Evolutionary conservation across 2,888 invertebrate genomes (phyloP), one percentile per base, ranked within the genome.

Genomic region (Callinectes sapidus): DNA sequence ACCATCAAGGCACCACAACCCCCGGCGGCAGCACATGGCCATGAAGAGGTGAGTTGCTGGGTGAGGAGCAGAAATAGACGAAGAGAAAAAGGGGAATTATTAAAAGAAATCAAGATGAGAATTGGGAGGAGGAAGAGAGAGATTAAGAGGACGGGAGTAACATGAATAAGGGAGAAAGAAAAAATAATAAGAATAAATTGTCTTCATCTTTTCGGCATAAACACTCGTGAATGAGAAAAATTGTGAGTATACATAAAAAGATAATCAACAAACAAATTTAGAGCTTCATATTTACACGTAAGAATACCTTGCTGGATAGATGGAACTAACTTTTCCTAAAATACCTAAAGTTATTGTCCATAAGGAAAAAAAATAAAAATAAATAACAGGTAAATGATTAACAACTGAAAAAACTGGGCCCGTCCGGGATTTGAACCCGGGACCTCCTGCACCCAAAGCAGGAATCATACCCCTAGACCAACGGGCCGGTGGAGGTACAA

Each of bases 391-490:
- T 10, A 39, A 39, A 85, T 16, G 16, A 32, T 35, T 16, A 32
- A 32, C 28, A 16, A 85, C 16, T 35, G 16, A 28, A 39, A 35
- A 28, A 28, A 87, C n/a, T 14, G 96, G 96, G 96, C 96, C 96
- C 96, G 96, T 96, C 96, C 96, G 96, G 96, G 96, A 96, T 96
- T 96, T 96, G 96, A 96, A 96, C 96, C 96, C 96, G 96, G 96
- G 96, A 96, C 96, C 96, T 96, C 96, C 96, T 96, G 96, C 96
- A 96, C 96, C 96, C 96, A 96, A 96, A 96, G 96, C 96, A 96
- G 96, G 96, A 96, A 96, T 96, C 96, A 96, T 96, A 96, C 96
- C 96, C 96, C 96, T 96, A 96, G 96, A 96, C 96, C 96, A 95
- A 94, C 95, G 88, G 93, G 94, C 94, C 94, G 87, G 39, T 85